Conservation (phyloP, 2,797 vertebrate genomes). For the Delichon dasypus region DNA sequence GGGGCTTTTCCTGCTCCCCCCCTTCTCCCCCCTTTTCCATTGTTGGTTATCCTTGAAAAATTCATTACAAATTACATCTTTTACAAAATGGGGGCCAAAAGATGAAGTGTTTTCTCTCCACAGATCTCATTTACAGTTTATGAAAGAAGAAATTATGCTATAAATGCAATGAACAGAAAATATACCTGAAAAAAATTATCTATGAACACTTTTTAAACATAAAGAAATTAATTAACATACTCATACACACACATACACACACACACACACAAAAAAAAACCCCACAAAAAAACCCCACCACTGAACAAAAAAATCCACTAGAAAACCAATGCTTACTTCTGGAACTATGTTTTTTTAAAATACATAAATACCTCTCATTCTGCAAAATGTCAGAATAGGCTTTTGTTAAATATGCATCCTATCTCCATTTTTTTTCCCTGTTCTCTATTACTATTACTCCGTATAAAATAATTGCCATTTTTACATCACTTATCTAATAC, state of each 20-base stretch:
- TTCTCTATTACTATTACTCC: neutral
- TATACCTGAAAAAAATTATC: neutral
- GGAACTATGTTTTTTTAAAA: neutral
- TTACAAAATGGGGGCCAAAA: neutral
- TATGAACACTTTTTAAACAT: neutral
- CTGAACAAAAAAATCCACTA: too few relatives aligned
- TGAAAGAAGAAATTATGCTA: neutral
- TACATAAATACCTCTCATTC: neutral
- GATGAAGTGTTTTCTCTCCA: accelerated
- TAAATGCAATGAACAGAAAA: neutral
- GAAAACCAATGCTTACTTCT: neutral
- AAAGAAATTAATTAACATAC: neutral
- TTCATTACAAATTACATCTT: neutral
- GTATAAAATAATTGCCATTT: neutral
- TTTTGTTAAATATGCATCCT: neutral
- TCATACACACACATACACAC: neutral
- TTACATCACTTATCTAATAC: neutral
- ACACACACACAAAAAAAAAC: too few relatives aligned
- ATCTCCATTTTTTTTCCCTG: neutral
- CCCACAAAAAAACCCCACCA: too few relatives aligned
- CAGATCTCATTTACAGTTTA: neutral
- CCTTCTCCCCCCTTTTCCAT: neutral
- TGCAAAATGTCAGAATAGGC: neutral
- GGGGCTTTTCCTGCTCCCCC: accelerated
- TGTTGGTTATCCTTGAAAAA: neutral